phyloP scores from a whole-genome alignment of 2,888 invertebrate genomes.

The Polyommatus icarus region DNA sequence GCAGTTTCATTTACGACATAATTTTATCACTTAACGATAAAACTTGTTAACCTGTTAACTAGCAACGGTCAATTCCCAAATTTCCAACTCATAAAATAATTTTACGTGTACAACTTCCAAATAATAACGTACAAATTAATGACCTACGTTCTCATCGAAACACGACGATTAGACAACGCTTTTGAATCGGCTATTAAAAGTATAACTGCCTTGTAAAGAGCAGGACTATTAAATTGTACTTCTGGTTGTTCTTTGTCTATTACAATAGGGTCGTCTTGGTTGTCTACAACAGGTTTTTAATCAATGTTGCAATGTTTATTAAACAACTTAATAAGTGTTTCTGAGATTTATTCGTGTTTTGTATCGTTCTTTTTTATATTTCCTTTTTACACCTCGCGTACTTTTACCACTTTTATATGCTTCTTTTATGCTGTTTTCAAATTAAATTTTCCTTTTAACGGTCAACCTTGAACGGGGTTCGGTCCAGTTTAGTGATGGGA shows the following conservation, averaged over 20 bases:
- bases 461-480: constrained; percentile 15
- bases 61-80: constrained; percentile 18
- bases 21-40: constrained; percentile 31
- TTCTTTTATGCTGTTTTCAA: constrained; percentile 41
- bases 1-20: background rate
- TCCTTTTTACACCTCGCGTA: constrained; percentile 41
- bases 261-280: constrained; percentile 45
- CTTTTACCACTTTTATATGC: constrained; percentile 41
- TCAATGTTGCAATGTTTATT: constrained; percentile 79
- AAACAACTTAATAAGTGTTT: constrained; percentile 73
- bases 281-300: constrained; percentile 50
- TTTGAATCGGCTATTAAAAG: constrained; percentile 72
- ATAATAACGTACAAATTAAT: constrained; percentile 58
- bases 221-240: constrained; percentile 71
- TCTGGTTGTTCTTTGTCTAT: constrained; percentile 62
- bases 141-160: constrained; percentile 63
- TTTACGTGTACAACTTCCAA: constrained; percentile 14
- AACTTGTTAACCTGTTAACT: constrained; percentile 41
- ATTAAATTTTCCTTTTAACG: constrained; percentile 42
- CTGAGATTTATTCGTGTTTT: constrained; percentile 47
- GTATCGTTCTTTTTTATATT: constrained; percentile 40
- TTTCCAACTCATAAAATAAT: constrained; percentile 28
- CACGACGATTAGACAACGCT: constrained; percentile 47
- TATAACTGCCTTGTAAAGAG: constrained; percentile 59
- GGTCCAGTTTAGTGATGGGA: constrained; percentile 27